Evolutionary conservation across 1,140 invertebrate species (phyloP), one percentile per base, ranked within the genome.

Genomic region (Capitella teleta): DNA sequence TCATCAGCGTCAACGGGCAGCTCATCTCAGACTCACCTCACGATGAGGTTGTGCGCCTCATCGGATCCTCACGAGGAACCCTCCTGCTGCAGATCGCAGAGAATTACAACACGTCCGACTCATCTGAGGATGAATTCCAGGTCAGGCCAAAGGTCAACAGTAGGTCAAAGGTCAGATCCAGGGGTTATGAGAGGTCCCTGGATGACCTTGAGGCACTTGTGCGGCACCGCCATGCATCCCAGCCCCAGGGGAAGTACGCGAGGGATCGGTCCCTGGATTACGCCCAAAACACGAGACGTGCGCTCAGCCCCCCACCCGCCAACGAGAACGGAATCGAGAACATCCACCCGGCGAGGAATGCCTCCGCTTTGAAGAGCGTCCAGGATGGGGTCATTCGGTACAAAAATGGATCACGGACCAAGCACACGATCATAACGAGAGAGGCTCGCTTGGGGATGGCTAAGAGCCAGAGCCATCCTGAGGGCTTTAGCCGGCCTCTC

Each of bases 21-120:
- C 87, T 84, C 66, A 90, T 95, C 1, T 85, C 86, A 10, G 84
- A 88, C 70, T 78, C 85, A 47, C 82, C 85, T 0, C 92, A 96
- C 63, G 90, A 94, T 61, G 87, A 91, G 48, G 90, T 95, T 2
- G 92, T 93, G 1, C 77, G 84, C 52, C 70, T 95, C 28, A 91
- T 95, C 51, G 90, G 87, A 0, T 81, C 81, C 45, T 87, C 86
- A 0, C 14, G 26, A 18, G 87, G 86, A 55, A 58, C 82, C 18
- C 77, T 92, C 5, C 78, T 80, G 51, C 77, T 92, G 52, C 84
- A 88, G 62, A 86, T 91, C 52, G 86, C 87, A 0, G 87, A 90
- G 62, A 87, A 87, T 64, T 87, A 87, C 64, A 74, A 75, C 57
- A 66, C 60, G 43, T 74, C 75, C 24, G 86, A 90, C 65, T 88